Evolutionary conservation across 2,888 invertebrate genomes (phyloP), one percentile per base, ranked within the genome.

Genomic region (Polymixis lichenea): DNA sequence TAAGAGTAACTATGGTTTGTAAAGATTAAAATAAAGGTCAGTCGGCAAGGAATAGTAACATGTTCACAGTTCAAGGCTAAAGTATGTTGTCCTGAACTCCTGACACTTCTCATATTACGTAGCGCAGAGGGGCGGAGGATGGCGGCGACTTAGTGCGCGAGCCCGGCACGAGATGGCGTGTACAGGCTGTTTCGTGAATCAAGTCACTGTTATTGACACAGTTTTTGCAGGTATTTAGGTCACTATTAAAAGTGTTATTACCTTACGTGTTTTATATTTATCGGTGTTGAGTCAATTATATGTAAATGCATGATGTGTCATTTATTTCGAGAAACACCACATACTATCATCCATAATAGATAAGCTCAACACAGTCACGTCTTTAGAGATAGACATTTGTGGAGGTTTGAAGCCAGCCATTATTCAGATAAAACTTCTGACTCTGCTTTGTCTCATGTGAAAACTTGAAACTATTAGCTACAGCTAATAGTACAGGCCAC

Each of bases 101-200:
- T 28, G 49, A 19, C 49, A 58, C 46, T 43, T 43, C 11, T 68
- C 25, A 32, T 17, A 32, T 7, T n/a, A 61, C 2, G 19, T 56
- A 51, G 38, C 5, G 43, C n/a, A n/a, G n/a, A 67, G 32, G n/a
- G n/a, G n/a, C 7, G 22, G 49, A 32, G 25, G 67, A 15, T 22
- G 67, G 32, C 25, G 68, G 51, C 22, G 46, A 32, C n/a, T 53
- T 53, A 55, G 53, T 78, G 46, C 53, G 46, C n/a, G 32, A n/a
- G 25, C 46, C n/a, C 32, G 64, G 2, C 46, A 46, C 58, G 1
- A 80, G 80, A 80, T 80, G 80, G 80, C 81, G 71, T 64, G 15
- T 55, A 43, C 15, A 60, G 60, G 13, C 58, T 56, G 28, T 15
- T 68, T 68, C 28, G 55, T 68, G 28, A 67, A 69, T 51, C 25